A percentile compares a stretch with the other conserved stretches of the same genome.
Evolutionary conservation across 1,140 invertebrate species (phyloP).

Genomic region (Pogonus chalceus): DNA sequence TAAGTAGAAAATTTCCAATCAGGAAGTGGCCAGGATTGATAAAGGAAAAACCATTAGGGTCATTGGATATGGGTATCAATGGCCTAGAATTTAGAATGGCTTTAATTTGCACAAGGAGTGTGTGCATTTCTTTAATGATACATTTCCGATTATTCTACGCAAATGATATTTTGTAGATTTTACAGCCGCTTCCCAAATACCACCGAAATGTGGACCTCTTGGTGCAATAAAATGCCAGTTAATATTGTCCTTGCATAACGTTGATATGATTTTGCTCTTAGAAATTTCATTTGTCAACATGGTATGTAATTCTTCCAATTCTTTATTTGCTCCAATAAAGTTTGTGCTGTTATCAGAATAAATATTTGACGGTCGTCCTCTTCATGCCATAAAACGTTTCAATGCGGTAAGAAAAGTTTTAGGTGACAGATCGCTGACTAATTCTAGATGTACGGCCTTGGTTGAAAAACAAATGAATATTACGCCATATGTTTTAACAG

Average conservation of each 20-base stretch:
- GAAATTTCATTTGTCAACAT: no score
- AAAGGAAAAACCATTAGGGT: slow-evolving; percentile 23
- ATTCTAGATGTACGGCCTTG: slow-evolving; percentile 13
- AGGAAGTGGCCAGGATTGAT: no score
- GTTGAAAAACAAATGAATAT: slow-evolving; percentile 9
- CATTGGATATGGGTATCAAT: slow-evolving; percentile 28
- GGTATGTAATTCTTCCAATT: slow-evolving; percentile 9
- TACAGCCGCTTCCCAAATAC: slow-evolving; percentile 29
- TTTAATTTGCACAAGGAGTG: slow-evolving; percentile 27
- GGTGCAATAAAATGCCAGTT: slow-evolving; percentile 29
- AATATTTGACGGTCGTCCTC: slow-evolving; percentile 17
- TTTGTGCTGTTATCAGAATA: slow-evolving; percentile 24
- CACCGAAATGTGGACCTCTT: slow-evolving; percentile 28
- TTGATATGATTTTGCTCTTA: not conserved
- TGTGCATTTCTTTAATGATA: slow-evolving; percentile 21
- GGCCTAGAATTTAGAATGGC: slow-evolving; percentile 32
- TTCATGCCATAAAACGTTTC: slow-evolving; percentile 19
- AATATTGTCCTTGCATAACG: slow-evolving; percentile 8
- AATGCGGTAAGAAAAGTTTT: slow-evolving; percentile 17
- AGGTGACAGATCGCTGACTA: slow-evolving; percentile 16
- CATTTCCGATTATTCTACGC: slow-evolving; percentile 19
- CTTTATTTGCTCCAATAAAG: slow-evolving; percentile 20
- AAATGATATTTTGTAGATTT: slow-evolving; percentile 28
- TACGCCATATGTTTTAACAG: slow-evolving; percentile 8
- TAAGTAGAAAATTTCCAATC: no score